Evolutionary conservation across 92 coral and sea anemone genomes (phyloP), one percentile per base, ranked within the genome.

Genomic region (Scolanthus callimorphus): DNA sequence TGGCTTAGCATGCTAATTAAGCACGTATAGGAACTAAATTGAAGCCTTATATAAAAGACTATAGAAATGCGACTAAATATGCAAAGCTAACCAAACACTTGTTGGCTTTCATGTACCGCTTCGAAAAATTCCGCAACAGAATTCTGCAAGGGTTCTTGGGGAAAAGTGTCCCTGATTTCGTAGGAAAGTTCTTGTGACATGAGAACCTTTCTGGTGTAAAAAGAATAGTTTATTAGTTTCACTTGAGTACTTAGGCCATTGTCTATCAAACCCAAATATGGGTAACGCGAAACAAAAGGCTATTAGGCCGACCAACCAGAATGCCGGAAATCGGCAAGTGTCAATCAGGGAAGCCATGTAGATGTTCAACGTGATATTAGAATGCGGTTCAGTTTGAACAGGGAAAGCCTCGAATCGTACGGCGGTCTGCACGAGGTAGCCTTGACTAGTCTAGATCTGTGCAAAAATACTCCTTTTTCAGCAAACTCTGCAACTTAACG

Each of bases 211-310:
- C n/a, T n/a, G 73, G 62, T 66, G 61, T 31, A 31, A 48, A 61
- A 68, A 68, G 69, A 69, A 61, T 59, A 67, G 65, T 77, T 69
- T 68, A 69, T 77, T 77, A 77, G 57, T 72, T 69, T 41, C 39
- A 39, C 60, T 77, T 77, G 84, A 77, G 62, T 61, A 54, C 71
- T 34, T 66, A 28, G 51, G 9, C 57, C 1, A 24, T 66, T 66
- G 73, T 66, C 45, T 17, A 19, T 34, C 31, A 1, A 20, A 41
- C 15, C 75, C 75, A 56, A 13, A 68, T 68, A 43, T 55, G 75
- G 75, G 19, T 19, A 24, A 9, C 46, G 23, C 13, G 21, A 30
- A 24, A 68, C 75, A 68, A 68, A 24, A 44, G 49, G 46, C 13
- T 48, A 24, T 28, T 20, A 21, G 44, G n/a, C 29, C 29, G 49